phyloP scores from a whole-genome alignment of 2,113 vertebrate species.

The Odontophorus gujanensis region DNA sequence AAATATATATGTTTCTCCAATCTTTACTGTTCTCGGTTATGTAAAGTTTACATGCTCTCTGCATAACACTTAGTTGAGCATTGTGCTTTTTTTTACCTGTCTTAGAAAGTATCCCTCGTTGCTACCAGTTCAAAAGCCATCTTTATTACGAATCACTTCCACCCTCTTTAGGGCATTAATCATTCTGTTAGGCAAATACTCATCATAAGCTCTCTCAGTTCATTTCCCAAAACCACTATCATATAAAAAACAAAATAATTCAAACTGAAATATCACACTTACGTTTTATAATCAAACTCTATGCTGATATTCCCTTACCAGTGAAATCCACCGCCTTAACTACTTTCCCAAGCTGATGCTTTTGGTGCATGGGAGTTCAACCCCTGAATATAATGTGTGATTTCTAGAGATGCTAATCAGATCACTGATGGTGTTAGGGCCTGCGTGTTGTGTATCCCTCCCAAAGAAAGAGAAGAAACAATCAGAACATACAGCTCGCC shows the following conservation, averaged over 20 bases:
- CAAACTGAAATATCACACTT: not conserved
- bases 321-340: not conserved
- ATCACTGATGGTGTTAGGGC: not conserved
- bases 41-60: not conserved
- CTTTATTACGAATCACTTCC: not conserved
- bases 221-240: not conserved
- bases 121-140: not conserved
- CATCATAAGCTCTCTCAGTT: not conserved
- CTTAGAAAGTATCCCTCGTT: not conserved
- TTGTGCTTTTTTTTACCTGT: not conserved
- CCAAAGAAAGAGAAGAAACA: not conserved
- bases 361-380: not conserved
- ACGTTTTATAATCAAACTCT: not conserved
- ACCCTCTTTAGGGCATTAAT: not conserved
- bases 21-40: not conserved
- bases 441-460: not conserved
- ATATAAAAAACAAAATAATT: not conserved
- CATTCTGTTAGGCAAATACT: not conserved
- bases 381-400: not conserved
- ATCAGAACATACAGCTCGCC: rapidly evolving
- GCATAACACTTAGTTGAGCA: not conserved
- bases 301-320: not conserved
- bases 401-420: not conserved
- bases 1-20: rapidly evolving
- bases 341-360: not conserved